phyloP scores from a whole-genome alignment of 1,140 invertebrate species.

The Eubasilissa regina region DNA sequence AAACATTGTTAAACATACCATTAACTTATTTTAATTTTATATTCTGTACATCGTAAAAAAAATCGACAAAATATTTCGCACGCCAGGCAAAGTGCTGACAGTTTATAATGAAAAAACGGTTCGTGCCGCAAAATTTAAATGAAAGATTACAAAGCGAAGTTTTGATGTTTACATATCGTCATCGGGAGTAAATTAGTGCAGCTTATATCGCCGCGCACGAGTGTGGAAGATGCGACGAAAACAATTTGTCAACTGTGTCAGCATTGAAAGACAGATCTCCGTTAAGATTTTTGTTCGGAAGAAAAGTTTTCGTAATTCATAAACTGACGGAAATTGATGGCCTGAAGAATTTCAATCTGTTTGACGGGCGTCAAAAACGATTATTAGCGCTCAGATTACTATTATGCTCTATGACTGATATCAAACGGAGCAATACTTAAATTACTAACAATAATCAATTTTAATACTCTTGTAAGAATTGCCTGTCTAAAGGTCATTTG shows the following conservation, averaged over 20 bases:
- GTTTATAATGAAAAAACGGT: constrained; percentile 8
- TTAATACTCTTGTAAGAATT: no score
- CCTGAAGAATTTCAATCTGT: neutral
- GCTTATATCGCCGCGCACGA: neutral
- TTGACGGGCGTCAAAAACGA: neutral
- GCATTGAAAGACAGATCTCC: neutral
- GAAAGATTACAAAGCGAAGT: neutral
- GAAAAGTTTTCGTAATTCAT: constrained; percentile 1
- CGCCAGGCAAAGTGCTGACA: neutral
- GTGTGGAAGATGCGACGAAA: neutral
- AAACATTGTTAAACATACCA: no score
- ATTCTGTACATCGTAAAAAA: no score
- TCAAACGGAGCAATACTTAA: no score
- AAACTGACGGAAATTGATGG: neutral
- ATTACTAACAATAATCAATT: no score
- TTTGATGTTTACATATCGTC: neutral
- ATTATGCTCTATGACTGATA: no score
- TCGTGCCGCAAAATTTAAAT: constrained; percentile 8
- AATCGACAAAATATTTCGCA: no score
- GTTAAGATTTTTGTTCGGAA: neutral
- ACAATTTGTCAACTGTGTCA: constrained; percentile 21
- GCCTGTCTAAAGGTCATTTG: no score
- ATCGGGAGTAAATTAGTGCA: constrained; percentile 13
- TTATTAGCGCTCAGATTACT: no score
- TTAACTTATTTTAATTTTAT: no score